Percentiles rank a stretch among this genome's conserved stretches.
Conservation (phyloP, 1,140 invertebrate genomes). For the Teleogryllus occipitalis region DNA sequence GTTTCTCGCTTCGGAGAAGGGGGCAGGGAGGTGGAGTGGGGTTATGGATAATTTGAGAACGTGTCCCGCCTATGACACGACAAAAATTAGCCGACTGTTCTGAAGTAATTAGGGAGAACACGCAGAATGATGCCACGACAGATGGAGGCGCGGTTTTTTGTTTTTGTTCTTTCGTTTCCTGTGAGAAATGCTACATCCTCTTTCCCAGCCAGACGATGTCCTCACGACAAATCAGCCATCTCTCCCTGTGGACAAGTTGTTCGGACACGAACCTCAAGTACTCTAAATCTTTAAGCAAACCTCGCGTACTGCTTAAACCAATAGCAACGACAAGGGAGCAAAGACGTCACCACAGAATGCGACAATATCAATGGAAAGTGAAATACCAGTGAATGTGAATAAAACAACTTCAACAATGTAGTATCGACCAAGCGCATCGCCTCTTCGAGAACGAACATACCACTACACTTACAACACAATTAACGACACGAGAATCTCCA, state of each 20-base stretch:
- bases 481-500: too few species aligned
- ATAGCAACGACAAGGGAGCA: too few species aligned
- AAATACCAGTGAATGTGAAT: too few species aligned
- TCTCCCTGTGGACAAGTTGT: not conserved
- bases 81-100: not conserved
- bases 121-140: not conserved
- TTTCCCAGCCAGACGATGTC: not conserved
- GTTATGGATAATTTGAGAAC: not conserved
- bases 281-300: too few species aligned
- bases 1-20: not conserved
- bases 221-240: not conserved
- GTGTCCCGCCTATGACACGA: not conserved
- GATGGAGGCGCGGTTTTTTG: not conserved
- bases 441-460: too few species aligned
- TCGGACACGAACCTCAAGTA: too few species aligned
- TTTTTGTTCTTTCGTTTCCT: not conserved
- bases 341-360: too few species aligned
- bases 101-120: not conserved
- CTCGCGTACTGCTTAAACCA: too few species aligned
- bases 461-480: too few species aligned
- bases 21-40: not conserved
- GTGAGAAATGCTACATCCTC: not conserved
- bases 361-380: too few species aligned
- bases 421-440: too few species aligned
- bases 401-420: too few species aligned